These are phyloP conservation scores for Rotaria macrura DNA, from an alignment of 2,888 invertebrate species.

Conservation along the genomic window DNA sequence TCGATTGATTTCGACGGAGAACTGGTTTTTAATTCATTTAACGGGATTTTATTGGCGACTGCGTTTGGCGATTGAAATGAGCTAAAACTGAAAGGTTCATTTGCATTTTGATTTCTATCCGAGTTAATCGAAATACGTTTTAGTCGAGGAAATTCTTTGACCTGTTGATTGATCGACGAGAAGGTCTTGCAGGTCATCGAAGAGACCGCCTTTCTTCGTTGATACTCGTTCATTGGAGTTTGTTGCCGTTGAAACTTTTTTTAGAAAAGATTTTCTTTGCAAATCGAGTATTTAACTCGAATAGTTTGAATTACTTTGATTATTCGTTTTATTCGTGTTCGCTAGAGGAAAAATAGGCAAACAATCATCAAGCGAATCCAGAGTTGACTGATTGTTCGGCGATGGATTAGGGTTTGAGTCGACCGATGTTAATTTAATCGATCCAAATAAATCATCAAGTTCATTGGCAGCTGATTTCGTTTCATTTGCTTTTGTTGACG, in stretches of 20 bases:
- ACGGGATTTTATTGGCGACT: background rate
- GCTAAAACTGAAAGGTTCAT: background rate
- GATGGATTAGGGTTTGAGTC: background rate
- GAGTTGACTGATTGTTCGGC: background rate
- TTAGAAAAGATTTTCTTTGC: no score
- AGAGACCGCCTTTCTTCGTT: background rate
- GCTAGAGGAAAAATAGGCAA: background rate
- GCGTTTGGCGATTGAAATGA: background rate
- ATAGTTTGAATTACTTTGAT: background rate
- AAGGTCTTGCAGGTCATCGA: background rate
- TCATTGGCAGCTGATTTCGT: background rate
- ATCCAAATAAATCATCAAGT: background rate
- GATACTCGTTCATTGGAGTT: background rate
- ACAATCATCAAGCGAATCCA: background rate
- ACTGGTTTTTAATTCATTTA: constrained; percentile 25
- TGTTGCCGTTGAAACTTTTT: no score
- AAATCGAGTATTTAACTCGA: background rate
- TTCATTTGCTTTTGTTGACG: background rate
- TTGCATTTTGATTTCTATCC: no score
- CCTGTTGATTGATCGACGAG: background rate
- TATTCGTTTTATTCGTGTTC: background rate
- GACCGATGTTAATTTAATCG: background rate
- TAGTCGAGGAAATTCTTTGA: background rate
- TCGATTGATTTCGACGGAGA: background rate
- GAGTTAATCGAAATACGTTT: background rate